Evolutionary conservation across 2,888 invertebrate species (phyloP), one percentile per base, ranked within the genome.

Genomic region (Bombylius major): DNA sequence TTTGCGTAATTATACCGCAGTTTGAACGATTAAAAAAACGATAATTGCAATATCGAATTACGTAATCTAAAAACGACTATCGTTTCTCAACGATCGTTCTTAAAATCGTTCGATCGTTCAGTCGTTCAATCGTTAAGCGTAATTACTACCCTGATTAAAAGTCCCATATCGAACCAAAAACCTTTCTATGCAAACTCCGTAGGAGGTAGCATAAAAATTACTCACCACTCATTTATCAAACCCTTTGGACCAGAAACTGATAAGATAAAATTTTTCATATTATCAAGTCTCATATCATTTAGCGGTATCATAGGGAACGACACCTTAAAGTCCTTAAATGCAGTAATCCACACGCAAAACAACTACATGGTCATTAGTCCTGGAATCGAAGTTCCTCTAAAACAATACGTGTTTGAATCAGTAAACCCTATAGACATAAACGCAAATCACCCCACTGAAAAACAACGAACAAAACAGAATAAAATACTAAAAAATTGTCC

Each of bases 161-260:
- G 57, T 50, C 57, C 57, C 23, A 54, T 54, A 6, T 48, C 53
- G 8, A 60, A 56, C 33, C n/a, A 53, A 44, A 44, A 57, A 50
- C 33, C 55, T 9, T 56, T 59, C 33, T 57, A 50, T 36, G 53
- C 57, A 42, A 55, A 54, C 42, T 58, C 57, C 5, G 52, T 60
- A 23, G 59, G 46, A 5, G 59, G 58, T 36, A 31, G 33, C 6
- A 45, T 54, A 34, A 45, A 56, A 56, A 59, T 57, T 44, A 56
- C 54, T 9, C 59, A 58, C 33, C 56, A 58, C 32, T 34, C 55
- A 39, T 50, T 54, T 42, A 54, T 59, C n/a, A 42, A 56, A 13
- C 23, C 59, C 36, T 60, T 59, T 44, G 48, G 53, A 9, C 23
- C 12, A 6, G 23, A 52, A 4, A 31, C n/a, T 42, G 36, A 13